Evolutionary conservation across 2,888 invertebrate species (phyloP).

Genomic region (Pyralis farinalis): DNA sequence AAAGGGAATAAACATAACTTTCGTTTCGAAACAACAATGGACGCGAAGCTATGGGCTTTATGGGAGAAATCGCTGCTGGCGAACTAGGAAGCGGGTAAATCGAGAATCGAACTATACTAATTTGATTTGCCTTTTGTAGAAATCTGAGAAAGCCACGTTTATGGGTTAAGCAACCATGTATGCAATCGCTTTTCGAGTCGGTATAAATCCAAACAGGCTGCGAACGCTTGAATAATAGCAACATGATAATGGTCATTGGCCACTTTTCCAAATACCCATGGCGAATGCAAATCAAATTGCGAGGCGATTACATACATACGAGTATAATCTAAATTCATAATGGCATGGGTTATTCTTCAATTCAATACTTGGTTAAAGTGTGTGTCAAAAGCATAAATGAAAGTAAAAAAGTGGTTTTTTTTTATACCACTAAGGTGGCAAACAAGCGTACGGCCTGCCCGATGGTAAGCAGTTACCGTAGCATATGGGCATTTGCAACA

Average conservation of each 20-base stretch:
- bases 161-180: slow-evolving; percentile 42
- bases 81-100: slow-evolving; percentile 54
- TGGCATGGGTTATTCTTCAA: too few relatives aligned
- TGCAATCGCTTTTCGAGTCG: slow-evolving; percentile 31
- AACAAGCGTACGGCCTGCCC: too few relatives aligned
- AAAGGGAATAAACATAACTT: slow-evolving; percentile 66
- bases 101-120: slow-evolving; percentile 60
- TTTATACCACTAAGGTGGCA: too few relatives aligned
- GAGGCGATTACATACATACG: too few relatives aligned
- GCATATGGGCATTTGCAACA: too few relatives aligned
- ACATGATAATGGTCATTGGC: slow-evolving; percentile 14
- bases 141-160: slow-evolving; percentile 47
- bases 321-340: too few relatives aligned
- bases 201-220: slow-evolving; percentile 33
- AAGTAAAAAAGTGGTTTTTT: too few relatives aligned
- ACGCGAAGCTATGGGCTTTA: slow-evolving; percentile 39
- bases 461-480: too few relatives aligned
- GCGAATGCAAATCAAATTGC: too few relatives aligned
- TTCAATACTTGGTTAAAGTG: too few relatives aligned
- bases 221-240: slow-evolving; percentile 13
- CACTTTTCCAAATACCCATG: too few relatives aligned
- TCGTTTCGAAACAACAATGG: slow-evolving; percentile 45
- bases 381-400: too few relatives aligned
- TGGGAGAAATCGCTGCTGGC: slow-evolving; percentile 52
- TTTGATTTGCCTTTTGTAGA: slow-evolving; percentile 68